These are phyloP conservation scores for Bettongia penicillata DNA, from an alignment of 2,113 vertebrate genomes.

Conservation along the genomic window DNA sequence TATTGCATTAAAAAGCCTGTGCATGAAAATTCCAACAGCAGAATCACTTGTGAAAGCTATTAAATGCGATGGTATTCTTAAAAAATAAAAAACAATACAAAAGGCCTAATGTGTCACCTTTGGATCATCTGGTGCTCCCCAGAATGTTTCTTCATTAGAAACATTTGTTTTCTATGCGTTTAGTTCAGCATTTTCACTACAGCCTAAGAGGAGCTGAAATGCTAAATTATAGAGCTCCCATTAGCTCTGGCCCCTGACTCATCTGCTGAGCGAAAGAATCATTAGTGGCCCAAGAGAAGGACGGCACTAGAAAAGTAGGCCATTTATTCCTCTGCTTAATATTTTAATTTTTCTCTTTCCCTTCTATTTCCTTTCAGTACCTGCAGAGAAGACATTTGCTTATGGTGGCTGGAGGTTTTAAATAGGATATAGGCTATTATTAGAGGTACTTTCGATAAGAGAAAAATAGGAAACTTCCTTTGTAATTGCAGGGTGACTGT, in stretches of 20 bases:
- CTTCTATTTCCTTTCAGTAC: constrained; percentile 9
- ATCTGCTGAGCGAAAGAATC: not conserved
- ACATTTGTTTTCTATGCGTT: not conserved
- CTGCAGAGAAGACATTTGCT: not conserved
- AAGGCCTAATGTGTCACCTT: not conserved
- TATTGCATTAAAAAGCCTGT: constrained; percentile 64
- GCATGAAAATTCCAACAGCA: constrained; percentile 47
- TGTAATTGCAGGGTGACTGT: not conserved
- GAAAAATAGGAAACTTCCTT: not conserved
- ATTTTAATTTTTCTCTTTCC: not conserved
- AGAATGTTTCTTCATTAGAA: not conserved
- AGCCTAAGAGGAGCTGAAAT: not conserved
- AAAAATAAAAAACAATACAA: not conserved
- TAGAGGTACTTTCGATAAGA: not conserved
- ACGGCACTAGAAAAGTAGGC: not conserved
- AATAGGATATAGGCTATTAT: not conserved
- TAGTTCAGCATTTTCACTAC: not conserved
- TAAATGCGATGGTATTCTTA: constrained; percentile 50
- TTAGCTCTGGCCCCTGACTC: not conserved
- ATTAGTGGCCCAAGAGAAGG: not conserved
- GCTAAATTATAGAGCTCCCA: not conserved
- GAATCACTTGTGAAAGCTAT: constrained; percentile 44
- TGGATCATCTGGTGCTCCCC: not conserved
- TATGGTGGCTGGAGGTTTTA: not conserved
- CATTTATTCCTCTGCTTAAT: not conserved